These are phyloP conservation scores for Chrysolina americana DNA, from an alignment of 2,888 invertebrate species.

Conservation along the genomic window DNA sequence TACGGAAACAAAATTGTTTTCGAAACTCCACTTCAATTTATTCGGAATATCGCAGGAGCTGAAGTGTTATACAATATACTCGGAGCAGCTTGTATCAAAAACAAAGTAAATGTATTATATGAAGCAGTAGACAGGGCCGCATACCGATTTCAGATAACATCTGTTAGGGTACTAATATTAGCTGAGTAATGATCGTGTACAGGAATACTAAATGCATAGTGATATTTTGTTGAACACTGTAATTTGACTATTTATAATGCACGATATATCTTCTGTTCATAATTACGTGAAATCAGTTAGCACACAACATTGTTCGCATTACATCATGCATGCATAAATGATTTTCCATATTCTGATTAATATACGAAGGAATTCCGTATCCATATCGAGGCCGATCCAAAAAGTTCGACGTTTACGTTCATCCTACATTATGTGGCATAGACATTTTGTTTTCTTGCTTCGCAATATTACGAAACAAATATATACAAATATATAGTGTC, in stretches of 20 bases:
- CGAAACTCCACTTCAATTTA: not conserved
- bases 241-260: slow-evolving; percentile 25
- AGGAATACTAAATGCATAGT: slow-evolving; percentile 12
- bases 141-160: slow-evolving; percentile 21
- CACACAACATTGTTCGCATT: slow-evolving; percentile 5
- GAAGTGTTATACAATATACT: slow-evolving; percentile 1
- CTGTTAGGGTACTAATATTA: slow-evolving; percentile 26
- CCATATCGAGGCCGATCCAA: not conserved
- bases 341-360: not conserved
- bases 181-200: slow-evolving; percentile 13
- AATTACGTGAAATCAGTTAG: slow-evolving; percentile 17
- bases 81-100: not conserved
- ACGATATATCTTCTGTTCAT: slow-evolving; percentile 17
- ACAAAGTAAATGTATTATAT: slow-evolving; percentile 6
- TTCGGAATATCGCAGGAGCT: not conserved
- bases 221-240: slow-evolving; percentile 25
- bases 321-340: not conserved
- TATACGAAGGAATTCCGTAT: not conserved
- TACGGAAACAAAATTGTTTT: not conserved
- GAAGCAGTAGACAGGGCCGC: slow-evolving; percentile 10
- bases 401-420: too few species aligned
- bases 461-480: too few species aligned
- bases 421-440: too few species aligned
- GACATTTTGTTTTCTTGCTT: too few species aligned
- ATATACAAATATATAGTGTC: too few species aligned